phyloP scores from a whole-genome alignment of 2,797 vertebrate genomes.

The Gambelia wislizenii region DNA sequence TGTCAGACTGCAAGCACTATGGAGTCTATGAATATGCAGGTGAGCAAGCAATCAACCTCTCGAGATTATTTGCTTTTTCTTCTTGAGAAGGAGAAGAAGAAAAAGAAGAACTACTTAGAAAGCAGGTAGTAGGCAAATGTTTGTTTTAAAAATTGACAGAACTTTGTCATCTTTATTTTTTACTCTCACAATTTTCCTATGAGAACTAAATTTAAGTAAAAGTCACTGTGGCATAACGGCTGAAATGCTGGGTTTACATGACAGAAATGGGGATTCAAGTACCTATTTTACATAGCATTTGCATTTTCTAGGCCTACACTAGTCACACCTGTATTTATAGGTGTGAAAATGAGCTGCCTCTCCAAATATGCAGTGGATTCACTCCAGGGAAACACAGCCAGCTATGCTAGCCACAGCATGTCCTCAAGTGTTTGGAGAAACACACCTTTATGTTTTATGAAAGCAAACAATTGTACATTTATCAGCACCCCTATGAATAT shows the following conservation, averaged over 20 bases:
- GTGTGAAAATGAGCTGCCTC: background rate
- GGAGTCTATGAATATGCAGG: conserved; percentile 28
- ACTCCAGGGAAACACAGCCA: background rate
- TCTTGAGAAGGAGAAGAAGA: rapidly evolving
- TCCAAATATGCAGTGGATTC: background rate
- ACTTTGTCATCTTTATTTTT: conserved; percentile 11
- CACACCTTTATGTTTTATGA: background rate
- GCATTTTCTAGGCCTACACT: background rate
- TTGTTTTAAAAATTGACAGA: conserved; percentile 1
- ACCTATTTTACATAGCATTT: background rate
- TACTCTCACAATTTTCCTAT: background rate
- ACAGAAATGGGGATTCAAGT: background rate
- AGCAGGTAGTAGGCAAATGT: background rate
- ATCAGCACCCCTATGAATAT: background rate
- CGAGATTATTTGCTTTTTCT: background rate
- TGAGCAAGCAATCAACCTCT: conserved; percentile 43
- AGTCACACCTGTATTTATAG: conserved; percentile 1
- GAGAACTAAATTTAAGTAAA: background rate
- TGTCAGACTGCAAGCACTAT: conserved; percentile 3
- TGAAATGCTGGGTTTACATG: background rate
- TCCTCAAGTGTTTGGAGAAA: background rate
- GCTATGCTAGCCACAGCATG: background rate
- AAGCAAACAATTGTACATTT: background rate
- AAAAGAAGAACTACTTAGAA: background rate
- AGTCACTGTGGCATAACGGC: background rate